Evolutionary conservation across 2,797 vertebrate genomes (phyloP), one percentile per base, ranked within the genome.

Genomic region (Aulostomus chinensis): DNA sequence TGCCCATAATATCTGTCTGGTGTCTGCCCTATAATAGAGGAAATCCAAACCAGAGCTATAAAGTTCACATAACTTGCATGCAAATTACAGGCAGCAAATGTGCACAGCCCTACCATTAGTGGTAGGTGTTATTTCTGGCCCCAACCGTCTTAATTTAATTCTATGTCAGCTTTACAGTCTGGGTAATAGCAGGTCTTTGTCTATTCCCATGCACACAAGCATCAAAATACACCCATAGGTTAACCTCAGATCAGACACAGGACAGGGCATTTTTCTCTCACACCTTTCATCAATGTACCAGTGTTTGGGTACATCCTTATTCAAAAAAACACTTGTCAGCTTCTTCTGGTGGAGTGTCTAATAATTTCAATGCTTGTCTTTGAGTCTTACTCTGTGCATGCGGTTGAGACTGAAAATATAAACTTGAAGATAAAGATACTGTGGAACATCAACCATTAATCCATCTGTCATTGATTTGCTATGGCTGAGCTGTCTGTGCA

Each of bases 11-110:
- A 79, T 80, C 64, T 83, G 86, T 84, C 86, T 87, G 72, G 32
- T 59, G 72, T 76, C 77, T 82, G 74, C 81, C 78, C 72, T 90
- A 77, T 90, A 89, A 91, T 89, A 88, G 85, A 78, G 76, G 68
- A 62, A 73, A 80, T 81, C 76, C 76, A 68, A 81, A 85, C 59
- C 83, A 76, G 79, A 70, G 72, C 85, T 76, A 85, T 88, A 78
- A 70, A 68, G 72, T 76, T 80, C 71, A 56, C 80, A 85, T 75
- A 81, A 78, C 68, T 59, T 67, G 35, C 57, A 58, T 76, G 61
- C 68, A 87, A 88, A 90, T 90, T 86, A 88, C 70, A 88, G 88
- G 57, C 76, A 85, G 33, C 66, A 43, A 68, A 73, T 58, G 40
- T 49, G 47, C 41, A 45, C 81, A 80, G 84, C 68, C 86, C 86